Evolutionary conservation across 2,888 invertebrate species (phyloP).

Genomic region (Harpagoxenus sublaevis): DNA sequence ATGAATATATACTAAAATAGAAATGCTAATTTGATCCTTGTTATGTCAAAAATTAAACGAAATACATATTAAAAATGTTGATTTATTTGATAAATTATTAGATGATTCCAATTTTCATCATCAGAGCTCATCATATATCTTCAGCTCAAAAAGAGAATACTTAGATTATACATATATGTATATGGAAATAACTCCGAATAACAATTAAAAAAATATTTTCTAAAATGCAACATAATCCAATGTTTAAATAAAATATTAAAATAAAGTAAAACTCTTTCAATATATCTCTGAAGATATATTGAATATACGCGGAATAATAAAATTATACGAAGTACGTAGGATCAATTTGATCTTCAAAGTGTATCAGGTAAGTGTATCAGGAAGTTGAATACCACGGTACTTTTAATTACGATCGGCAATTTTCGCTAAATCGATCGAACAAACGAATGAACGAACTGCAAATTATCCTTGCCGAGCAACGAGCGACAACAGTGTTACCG

Average conservation of each 20-base stretch:
- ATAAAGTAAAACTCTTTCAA: background rate
- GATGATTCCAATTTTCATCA: background rate
- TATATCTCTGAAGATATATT: background rate
- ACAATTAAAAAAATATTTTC: background rate
- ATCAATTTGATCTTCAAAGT: slow-evolving; percentile 7
- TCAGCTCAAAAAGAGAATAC: background rate
- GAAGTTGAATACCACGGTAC: background rate
- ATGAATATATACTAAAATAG: background rate
- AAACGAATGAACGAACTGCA: background rate
- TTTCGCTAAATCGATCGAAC: slow-evolving; percentile 18
- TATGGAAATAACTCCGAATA: background rate
- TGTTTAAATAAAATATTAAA: background rate
- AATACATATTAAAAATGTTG: background rate
- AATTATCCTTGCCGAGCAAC: slow-evolving; percentile 29
- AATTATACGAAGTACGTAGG: background rate
- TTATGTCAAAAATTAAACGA: background rate
- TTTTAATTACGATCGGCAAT: slow-evolving; percentile 34
- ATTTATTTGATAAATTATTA: background rate
- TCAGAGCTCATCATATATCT: background rate
- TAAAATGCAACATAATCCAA: background rate
- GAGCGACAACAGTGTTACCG: slow-evolving; percentile 40
- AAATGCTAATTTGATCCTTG: background rate
- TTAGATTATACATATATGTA: background rate
- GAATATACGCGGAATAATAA: background rate
- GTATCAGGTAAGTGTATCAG: background rate